phyloP scores from a whole-genome alignment of 2,113 vertebrate species.

The Bungarus multicinctus region DNA sequence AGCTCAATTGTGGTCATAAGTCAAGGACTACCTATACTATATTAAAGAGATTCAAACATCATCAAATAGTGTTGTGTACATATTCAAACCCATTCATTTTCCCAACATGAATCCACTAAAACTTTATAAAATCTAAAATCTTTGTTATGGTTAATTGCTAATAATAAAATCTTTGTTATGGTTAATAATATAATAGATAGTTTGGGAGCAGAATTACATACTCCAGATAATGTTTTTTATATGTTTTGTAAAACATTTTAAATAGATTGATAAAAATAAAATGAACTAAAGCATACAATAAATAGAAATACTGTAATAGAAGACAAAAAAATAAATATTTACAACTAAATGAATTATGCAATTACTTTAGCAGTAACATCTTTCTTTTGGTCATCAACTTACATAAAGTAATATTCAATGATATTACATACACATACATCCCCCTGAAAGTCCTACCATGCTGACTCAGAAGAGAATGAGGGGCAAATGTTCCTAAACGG shows the following conservation, averaged over 20 bases:
- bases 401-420: background rate
- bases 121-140: background rate
- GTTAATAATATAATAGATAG: background rate
- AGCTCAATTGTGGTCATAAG: background rate
- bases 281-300: background rate
- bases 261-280: background rate
- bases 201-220: background rate
- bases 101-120: background rate
- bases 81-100: constrained; percentile 14
- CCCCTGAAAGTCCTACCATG: background rate
- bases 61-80: background rate
- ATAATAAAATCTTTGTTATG: background rate
- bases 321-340: background rate
- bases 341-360: background rate
- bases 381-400: background rate
- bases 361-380: background rate
- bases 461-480: background rate
- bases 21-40: background rate
- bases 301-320: background rate
- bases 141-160: background rate
- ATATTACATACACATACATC: background rate
- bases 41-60: background rate
- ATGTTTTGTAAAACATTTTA: background rate
- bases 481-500: background rate
- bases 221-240: background rate